A percentile compares a stretch with the other conserved stretches of the same genome.
Evolutionary conservation across 2,113 vertebrate genomes (phyloP).

Genomic region (Chaenocephalus aceratus): DNA sequence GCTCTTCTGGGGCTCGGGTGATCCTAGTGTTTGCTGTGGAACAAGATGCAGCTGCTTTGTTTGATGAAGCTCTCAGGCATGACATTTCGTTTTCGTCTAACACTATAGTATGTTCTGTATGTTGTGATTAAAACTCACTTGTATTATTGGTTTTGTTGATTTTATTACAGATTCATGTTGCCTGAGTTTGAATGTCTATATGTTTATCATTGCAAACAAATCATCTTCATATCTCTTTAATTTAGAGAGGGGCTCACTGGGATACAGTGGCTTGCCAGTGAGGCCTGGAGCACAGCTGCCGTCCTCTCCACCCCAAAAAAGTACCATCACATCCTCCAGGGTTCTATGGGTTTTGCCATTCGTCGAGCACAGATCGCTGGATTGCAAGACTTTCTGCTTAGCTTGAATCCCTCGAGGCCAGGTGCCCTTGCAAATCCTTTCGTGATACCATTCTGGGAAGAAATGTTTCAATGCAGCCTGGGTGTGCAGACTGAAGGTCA

Average conservation of each 20-base stretch:
- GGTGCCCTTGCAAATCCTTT: conserved; percentile 74
- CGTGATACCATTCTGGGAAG: conserved; percentile 83
- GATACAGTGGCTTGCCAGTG: conserved; percentile 86
- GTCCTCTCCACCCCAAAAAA: conserved; percentile 78
- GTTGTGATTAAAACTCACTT: background rate
- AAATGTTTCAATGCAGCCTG: conserved; percentile 83
- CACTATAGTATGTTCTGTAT: background rate
- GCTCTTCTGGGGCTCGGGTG: conserved; percentile 76
- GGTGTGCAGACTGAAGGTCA: conserved; percentile 21
- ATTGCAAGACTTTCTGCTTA: conserved; percentile 81
- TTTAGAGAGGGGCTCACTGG: conserved; percentile 77
- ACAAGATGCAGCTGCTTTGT: conserved; percentile 82
- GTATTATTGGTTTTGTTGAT: background rate
- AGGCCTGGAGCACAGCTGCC: conserved; percentile 86
- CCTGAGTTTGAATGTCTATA: background rate
- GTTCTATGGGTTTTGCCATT: conserved; percentile 85
- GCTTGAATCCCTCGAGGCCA: conserved; percentile 72
- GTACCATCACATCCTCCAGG: conserved; percentile 80
- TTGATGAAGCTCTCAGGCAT: conserved; percentile 77
- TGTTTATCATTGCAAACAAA: conserved; percentile 9
- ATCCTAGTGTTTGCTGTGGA: conserved; percentile 86
- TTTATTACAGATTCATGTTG: background rate
- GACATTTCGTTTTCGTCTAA: background rate
- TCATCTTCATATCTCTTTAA: background rate
- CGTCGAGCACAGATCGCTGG: conserved; percentile 78